phyloP scores from a whole-genome alignment of 2,888 invertebrate species.

The Ethmia dodecea region DNA sequence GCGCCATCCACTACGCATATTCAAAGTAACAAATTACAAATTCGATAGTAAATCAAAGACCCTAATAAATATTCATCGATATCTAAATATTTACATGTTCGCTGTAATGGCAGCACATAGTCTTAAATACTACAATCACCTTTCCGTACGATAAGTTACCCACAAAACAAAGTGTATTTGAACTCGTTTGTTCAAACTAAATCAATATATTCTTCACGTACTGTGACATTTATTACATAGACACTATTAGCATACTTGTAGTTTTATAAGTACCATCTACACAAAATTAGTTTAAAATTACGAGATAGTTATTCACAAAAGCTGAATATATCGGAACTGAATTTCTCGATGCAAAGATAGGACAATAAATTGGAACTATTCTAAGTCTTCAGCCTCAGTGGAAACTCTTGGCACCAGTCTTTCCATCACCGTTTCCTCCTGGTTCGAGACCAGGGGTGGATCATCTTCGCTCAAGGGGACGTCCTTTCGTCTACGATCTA shows the following conservation, averaged over 20 bases:
- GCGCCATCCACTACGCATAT: constrained; percentile 48
- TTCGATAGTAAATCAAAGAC: constrained; percentile 43
- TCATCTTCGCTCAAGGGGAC: constrained; percentile 28
- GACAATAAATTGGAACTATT: constrained; percentile 40
- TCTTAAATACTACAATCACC: constrained; percentile 59
- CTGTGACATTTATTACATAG: constrained; percentile 3
- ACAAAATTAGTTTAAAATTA: constrained; percentile 16
- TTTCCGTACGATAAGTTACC: constrained; percentile 24
- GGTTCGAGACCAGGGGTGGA: constrained; percentile 28
- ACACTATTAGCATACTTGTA: constrained; percentile 1
- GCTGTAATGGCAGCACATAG: constrained; percentile 53
- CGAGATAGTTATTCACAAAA: constrained; percentile 35
- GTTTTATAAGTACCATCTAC: constrained; percentile 7
- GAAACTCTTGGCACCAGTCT: constrained; percentile 40
- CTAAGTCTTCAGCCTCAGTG: constrained; percentile 58
- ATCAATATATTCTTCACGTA: neutral
- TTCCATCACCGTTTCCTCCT: constrained; percentile 18
- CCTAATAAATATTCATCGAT: constrained; percentile 38
- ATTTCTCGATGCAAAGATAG: constrained; percentile 29
- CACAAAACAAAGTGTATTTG: constrained; percentile 5
- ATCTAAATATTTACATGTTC: constrained; percentile 60
- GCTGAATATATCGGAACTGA: constrained; percentile 34
- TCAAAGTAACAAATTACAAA: constrained; percentile 50
- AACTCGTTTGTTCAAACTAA: neutral
- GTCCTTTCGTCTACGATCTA: constrained; percentile 60